These are phyloP conservation scores for Pogona vitticeps DNA, from an alignment of 2,113 vertebrate species.

Conservation along the genomic window DNA sequence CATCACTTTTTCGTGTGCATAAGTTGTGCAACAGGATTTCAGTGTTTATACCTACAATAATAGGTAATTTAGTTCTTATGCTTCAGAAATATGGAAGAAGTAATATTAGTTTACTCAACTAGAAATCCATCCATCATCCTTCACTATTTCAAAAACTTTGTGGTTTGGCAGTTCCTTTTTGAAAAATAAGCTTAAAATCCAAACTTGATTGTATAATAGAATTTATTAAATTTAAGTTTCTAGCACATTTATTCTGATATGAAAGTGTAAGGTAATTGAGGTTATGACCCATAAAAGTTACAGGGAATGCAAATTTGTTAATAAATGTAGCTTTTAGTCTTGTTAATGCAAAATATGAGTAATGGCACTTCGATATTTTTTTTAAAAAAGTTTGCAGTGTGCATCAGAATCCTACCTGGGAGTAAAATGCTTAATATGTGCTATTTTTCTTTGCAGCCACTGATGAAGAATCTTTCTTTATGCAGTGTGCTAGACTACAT, in stretches of 20 bases:
- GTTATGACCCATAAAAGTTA: neutral
- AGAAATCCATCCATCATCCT: neutral
- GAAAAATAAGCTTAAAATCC: neutral
- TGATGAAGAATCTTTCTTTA: constrained; percentile 67
- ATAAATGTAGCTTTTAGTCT: neutral
- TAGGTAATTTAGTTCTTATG: neutral
- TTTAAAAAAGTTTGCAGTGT: neutral
- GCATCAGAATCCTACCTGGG: neutral
- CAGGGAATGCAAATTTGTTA: neutral
- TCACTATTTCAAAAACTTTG: neutral
- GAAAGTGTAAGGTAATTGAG: accelerated
- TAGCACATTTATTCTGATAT: neutral
- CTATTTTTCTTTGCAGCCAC: constrained; percentile 73
- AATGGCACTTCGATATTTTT: neutral
- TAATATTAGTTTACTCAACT: neutral
- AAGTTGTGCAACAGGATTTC: neutral
- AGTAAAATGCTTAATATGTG: neutral
- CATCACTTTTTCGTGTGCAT: too few relatives aligned
- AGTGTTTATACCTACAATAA: neutral
- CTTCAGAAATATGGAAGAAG: neutral
- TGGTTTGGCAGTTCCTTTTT: neutral
- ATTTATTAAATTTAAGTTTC: neutral
- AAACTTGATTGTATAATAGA: neutral
- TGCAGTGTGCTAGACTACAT: constrained; percentile 84
- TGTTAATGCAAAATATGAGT: neutral